phyloP scores from a whole-genome alignment of 2,888 invertebrate species.

The Candidula unifasciata region DNA sequence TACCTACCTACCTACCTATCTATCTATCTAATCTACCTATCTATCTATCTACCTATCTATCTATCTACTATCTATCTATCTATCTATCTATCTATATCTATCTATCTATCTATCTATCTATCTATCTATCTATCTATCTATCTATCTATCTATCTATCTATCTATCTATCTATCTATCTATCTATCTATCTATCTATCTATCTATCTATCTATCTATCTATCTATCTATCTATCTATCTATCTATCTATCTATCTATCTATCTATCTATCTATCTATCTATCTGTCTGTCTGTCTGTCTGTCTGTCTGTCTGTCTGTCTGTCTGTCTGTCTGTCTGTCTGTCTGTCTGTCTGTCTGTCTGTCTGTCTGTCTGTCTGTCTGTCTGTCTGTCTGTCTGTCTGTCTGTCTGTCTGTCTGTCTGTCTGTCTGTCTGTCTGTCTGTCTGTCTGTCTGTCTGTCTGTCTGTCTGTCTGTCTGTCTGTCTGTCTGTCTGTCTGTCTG shows the following conservation, averaged over 20 bases:
- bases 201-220: constrained; percentile 8
- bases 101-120: constrained; percentile 8
- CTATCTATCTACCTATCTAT: constrained; percentile 4
- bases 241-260: constrained; percentile 8
- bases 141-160: constrained; percentile 8
- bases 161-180: constrained; percentile 8
- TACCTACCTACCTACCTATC: neutral
- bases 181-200: constrained; percentile 8
- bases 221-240: constrained; percentile 8
- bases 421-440: neutral
- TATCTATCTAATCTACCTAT: neutral
- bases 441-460: neutral
- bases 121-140: constrained; percentile 8
- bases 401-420: neutral
- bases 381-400: neutral
- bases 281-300: neutral
- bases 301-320: neutral
- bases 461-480: neutral
- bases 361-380: neutral
- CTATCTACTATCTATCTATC: neutral
- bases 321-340: neutral
- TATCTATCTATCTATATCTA: neutral
- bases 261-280: constrained; percentile 8
- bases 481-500: neutral
- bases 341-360: neutral